phyloP scores from a whole-genome alignment of 92 coral and sea anemone genomes.

The Parazoanthus swiftii region DNA sequence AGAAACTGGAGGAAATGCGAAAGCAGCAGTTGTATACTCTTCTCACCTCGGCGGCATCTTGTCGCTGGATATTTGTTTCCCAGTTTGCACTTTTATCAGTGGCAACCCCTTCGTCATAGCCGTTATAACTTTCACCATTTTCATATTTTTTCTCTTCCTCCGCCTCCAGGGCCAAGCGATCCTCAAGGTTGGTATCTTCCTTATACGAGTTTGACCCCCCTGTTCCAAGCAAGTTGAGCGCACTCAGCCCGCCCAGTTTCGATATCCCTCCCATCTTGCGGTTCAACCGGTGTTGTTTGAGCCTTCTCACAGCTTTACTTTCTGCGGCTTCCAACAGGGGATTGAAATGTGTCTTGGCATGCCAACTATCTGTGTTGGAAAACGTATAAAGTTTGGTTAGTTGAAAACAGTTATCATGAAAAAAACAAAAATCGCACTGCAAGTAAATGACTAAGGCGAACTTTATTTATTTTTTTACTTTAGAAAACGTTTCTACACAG shows the following conservation, averaged over 20 bases:
- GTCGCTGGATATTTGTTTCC: constrained; percentile 75
- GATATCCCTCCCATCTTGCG: constrained; percentile 72
- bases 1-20: neutral
- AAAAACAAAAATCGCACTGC: neutral
- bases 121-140: constrained; percentile 74
- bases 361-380: constrained; percentile 42
- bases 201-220: constrained; percentile 65
- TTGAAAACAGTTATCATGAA: neutral
- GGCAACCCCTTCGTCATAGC: constrained; percentile 70
- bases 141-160: constrained; percentile 97
- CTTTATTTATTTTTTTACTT: too few species aligned
- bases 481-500: too few species aligned
- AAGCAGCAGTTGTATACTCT: too few species aligned
- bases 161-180: constrained; percentile 93
- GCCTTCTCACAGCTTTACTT: constrained; percentile 59
- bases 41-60: constrained; percentile 88
- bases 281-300: constrained; percentile 78
- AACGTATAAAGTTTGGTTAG: neutral
- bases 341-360: constrained; percentile 37
- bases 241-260: constrained; percentile 68
- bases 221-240: constrained; percentile 57
- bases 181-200: constrained; percentile 90
- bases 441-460: neutral
- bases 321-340: constrained; percentile 41
- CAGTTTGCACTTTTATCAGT: constrained; percentile 65